A percentile compares a stretch with the other conserved stretches of the same genome.
Conservation (phyloP, 2,888 invertebrate genomes). For the Oxytorus armatus region DNA sequence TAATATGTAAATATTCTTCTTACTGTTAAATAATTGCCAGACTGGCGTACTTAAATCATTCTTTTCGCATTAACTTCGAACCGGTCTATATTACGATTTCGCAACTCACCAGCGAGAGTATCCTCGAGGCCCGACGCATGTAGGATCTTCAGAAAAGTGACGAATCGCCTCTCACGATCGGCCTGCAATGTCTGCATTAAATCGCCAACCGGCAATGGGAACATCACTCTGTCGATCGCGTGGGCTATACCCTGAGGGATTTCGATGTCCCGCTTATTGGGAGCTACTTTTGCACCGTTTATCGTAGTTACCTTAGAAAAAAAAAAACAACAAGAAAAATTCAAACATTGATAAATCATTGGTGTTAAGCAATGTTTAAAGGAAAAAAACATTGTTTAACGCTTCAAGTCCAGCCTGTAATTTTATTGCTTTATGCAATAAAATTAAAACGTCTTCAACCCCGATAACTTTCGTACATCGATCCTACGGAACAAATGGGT, state of each 20-base stretch:
- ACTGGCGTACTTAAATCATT: neutral
- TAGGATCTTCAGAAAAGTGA: conserved; percentile 91
- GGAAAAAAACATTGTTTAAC: too few relatives aligned
- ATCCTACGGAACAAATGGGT: too few relatives aligned
- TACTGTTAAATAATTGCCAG: conserved; percentile 23
- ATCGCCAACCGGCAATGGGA: conserved; percentile 95
- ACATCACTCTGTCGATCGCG: conserved; percentile 94
- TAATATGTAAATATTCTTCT: conserved; percentile 19
- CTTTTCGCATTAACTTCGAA: neutral
- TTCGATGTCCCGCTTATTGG: conserved; percentile 93
- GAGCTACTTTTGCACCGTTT: conserved; percentile 92
- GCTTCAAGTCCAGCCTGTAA: too few relatives aligned
- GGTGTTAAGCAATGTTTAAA: too few relatives aligned
- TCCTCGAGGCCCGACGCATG: conserved; percentile 92
- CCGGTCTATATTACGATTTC: conserved; percentile 30
- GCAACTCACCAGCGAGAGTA: conserved; percentile 88
- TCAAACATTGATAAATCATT: neutral
- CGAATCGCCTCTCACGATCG: conserved; percentile 92
- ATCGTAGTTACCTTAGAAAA: conserved; percentile 90
- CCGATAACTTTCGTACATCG: neutral
- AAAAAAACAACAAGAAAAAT: conserved; percentile 20
- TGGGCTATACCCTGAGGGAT: conserved; percentile 95
- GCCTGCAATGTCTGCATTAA: conserved; percentile 93
- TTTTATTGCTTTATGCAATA: too few relatives aligned
- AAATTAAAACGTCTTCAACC: too few relatives aligned